Evolutionary conservation across 2,888 invertebrate genomes (phyloP), one percentile per base, ranked within the genome.

Genomic region (Zelleria hepariella): DNA sequence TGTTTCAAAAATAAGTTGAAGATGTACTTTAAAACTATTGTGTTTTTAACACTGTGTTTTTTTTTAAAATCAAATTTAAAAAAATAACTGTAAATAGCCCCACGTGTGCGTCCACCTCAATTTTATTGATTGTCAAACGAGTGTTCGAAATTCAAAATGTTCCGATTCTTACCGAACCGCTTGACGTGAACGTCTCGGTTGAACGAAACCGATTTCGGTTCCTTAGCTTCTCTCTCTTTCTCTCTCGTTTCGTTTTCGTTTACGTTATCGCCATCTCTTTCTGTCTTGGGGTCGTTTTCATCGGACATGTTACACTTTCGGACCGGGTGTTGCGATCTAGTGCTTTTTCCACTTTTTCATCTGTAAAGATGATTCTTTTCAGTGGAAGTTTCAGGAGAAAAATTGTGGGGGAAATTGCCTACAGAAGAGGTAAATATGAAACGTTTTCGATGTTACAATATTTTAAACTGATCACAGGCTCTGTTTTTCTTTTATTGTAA

Each of bases 161-260:
- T 10, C 15, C 52, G 58, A 51, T 48, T 25, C 93, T 92, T 92
- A 95, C 95, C 95, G 90, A 95, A 95, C 90, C 95, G 91, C 87
- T 96, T 96, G 78, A 96, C 94, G 90, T 95, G 95, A 75, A 96
- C 95, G 91, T 95, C 95, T 85, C 94, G 92, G 91, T 96, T 95
- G 91, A 96, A 96, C 81, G 95, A 96, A 73, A 96, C 96, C 90
- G 94, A 83, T 92, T 93, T 82, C 75, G 85, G 79, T 80, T 89
- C 83, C 65, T 75, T 77, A 70, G 80, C 80, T 81, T 82, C 84
- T 71, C 84, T 75, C 81, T 89, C 84, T 79, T 86, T 86, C 66
- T 67, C 71, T 68, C 67, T 74, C 60, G 75, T 71, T 57, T 78
- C 78, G 65, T 69, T 67, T 69, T 72, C 71, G 62, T 73, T 74